phyloP scores from a whole-genome alignment of 2,888 invertebrate genomes.

The Sipha maydis region DNA sequence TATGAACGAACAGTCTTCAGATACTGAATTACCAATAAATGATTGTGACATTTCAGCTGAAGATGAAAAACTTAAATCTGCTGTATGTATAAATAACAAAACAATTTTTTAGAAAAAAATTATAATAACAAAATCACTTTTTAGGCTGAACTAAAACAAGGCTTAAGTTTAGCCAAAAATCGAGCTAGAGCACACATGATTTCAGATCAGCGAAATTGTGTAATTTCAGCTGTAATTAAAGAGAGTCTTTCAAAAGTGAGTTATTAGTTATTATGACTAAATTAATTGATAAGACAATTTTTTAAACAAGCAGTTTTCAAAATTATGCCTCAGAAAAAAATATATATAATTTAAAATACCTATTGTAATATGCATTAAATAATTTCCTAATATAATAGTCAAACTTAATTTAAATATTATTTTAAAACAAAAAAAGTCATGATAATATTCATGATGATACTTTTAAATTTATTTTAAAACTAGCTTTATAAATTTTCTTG shows the following conservation, averaged over 20 bases:
- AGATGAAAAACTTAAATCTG: slow-evolving; percentile 26
- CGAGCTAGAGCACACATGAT: slow-evolving; percentile 90
- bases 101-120: background rate
- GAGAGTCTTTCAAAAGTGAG: slow-evolving; percentile 52
- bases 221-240: slow-evolving; percentile 56
- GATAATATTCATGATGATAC: background rate
- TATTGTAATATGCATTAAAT: background rate
- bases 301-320: background rate
- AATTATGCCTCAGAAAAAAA: background rate
- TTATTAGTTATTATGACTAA: background rate
- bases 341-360: background rate
- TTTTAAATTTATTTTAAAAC: background rate
- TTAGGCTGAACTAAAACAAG: slow-evolving; percentile 75
- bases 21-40: slow-evolving; percentile 69
- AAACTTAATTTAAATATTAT: background rate
- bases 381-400: background rate
- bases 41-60: slow-evolving; percentile 3
- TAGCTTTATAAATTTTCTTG: background rate
- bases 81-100: slow-evolving; percentile 15
- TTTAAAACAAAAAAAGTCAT: no score
- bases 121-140: background rate
- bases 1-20: slow-evolving; percentile 89
- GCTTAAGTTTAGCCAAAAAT: slow-evolving; percentile 88
- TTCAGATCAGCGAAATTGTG: slow-evolving; percentile 49
- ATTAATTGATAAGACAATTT: background rate